Evolutionary conservation across 1,140 invertebrate species (phyloP).

Genomic region (Lasaia peninsularis): DNA sequence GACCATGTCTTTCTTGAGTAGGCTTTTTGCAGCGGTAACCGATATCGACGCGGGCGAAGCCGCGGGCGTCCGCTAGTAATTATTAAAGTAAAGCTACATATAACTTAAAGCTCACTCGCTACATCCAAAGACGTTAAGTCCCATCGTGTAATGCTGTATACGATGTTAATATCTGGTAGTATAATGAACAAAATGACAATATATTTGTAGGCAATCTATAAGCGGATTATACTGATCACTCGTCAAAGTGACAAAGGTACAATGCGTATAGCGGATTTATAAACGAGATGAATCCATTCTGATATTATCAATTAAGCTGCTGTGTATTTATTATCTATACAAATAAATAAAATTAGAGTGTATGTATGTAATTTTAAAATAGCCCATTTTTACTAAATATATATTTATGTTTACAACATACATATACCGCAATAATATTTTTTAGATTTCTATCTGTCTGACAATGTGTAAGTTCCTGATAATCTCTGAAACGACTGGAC

Average conservation of each 20-base stretch:
- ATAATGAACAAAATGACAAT: slow-evolving; percentile 9
- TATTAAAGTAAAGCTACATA: not conserved
- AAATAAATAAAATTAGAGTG: too few species aligned
- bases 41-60: too few species aligned
- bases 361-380: too few species aligned
- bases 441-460: too few species aligned
- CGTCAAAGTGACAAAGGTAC: slow-evolving; percentile 5
- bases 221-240: slow-evolving; percentile 10
- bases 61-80: too few species aligned
- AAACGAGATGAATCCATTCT: slow-evolving; percentile 3
- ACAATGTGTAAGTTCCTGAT: too few species aligned
- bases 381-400: too few species aligned
- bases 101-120: not conserved
- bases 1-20: too few species aligned
- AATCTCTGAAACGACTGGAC: too few species aligned
- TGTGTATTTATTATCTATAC: slow-evolving; percentile 1
- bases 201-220: slow-evolving; percentile 11
- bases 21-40: too few species aligned
- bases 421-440: too few species aligned
- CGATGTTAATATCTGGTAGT: slow-evolving; percentile 6
- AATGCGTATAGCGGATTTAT: slow-evolving; percentile 8
- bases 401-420: too few species aligned
- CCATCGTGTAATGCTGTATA: not conserved
- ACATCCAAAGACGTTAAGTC: slow-evolving; percentile 1
- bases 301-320: slow-evolving; percentile 7